A percentile compares a stretch with the other conserved stretches of the same genome.
phyloP scores from a whole-genome alignment of 2,888 invertebrate species.

The Sesamia inferens region DNA sequence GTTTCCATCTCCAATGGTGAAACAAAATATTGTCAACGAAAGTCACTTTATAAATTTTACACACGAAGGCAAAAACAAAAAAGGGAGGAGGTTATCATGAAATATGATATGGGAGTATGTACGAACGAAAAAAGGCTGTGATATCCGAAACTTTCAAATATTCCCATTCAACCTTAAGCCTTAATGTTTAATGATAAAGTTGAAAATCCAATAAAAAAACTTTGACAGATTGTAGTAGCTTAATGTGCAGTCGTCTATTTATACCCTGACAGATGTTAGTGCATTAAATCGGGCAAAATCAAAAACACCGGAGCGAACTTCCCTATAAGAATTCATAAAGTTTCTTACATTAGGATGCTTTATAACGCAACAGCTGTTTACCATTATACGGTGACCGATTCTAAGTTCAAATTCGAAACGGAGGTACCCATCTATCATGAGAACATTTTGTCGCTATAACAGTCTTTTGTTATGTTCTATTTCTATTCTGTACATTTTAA shows the following conservation, averaged over 20 bases:
- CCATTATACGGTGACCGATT: not conserved
- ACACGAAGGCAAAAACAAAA: constrained; percentile 5
- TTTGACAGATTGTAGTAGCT: too few relatives aligned
- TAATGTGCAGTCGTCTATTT: too few relatives aligned
- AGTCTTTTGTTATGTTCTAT: not conserved
- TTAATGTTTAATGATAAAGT: too few relatives aligned
- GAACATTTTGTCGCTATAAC: not conserved
- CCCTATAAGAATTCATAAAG: not conserved
- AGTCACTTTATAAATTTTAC: not conserved
- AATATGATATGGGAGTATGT: constrained; percentile 19
- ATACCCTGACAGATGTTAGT: not conserved
- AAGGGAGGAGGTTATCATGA: constrained; percentile 15
- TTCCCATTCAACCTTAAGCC: too few relatives aligned
- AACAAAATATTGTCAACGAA: not conserved
- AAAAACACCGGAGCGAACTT: constrained; percentile 21
- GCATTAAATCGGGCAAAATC: not conserved
- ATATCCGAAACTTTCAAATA: too few relatives aligned
- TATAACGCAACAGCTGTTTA: not conserved
- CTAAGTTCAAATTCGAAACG: not conserved
- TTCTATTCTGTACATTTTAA: too few relatives aligned
- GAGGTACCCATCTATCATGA: not conserved
- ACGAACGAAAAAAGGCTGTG: too few relatives aligned
- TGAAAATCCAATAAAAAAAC: too few relatives aligned
- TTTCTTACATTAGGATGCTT: not conserved
- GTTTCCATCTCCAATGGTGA: too few relatives aligned